Conservation (phyloP, 2,113 vertebrate genomes). For the Sebastes fasciatus region DNA sequence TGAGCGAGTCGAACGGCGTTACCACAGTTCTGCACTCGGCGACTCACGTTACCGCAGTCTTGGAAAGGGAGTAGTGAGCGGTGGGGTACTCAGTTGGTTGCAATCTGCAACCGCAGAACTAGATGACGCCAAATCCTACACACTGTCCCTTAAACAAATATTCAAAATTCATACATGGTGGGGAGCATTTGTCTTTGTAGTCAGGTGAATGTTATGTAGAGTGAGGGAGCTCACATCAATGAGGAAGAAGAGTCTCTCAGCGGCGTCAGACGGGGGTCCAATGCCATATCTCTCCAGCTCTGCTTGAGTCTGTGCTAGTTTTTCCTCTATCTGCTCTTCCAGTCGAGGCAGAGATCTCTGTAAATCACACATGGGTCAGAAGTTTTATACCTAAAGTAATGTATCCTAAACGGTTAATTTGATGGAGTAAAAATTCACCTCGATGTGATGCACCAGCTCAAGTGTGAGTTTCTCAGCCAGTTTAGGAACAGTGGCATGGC, state of each 20-base stretch:
- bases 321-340: slow-evolving; percentile 81
- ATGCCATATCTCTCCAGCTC: slow-evolving; percentile 80
- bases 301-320: slow-evolving; percentile 71
- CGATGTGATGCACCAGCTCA: slow-evolving; percentile 83
- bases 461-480: slow-evolving; percentile 84
- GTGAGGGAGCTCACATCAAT: slow-evolving; percentile 75
- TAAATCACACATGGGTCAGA: slow-evolving; percentile 11
- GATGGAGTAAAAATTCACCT: slow-evolving; percentile 57
- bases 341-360: slow-evolving; percentile 81
- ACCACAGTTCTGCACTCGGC: too few species aligned
- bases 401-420: neutral
- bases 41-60: too few species aligned
- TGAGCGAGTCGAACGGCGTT: too few species aligned
- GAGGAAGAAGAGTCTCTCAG: slow-evolving; percentile 73
- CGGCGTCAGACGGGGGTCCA: slow-evolving; percentile 74
- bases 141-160: too few species aligned
- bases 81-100: too few species aligned
- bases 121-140: too few species aligned
- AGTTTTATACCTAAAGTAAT: neutral
- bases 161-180: neutral
- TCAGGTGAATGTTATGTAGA: neutral
- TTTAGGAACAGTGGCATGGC: slow-evolving; percentile 78
- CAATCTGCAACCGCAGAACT: too few species aligned
- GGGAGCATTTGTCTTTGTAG: neutral
- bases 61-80: too few species aligned